These are phyloP conservation scores for Callospermophilus lateralis DNA, from an alignment of 2,113 vertebrate genomes.

Conservation along the genomic window DNA sequence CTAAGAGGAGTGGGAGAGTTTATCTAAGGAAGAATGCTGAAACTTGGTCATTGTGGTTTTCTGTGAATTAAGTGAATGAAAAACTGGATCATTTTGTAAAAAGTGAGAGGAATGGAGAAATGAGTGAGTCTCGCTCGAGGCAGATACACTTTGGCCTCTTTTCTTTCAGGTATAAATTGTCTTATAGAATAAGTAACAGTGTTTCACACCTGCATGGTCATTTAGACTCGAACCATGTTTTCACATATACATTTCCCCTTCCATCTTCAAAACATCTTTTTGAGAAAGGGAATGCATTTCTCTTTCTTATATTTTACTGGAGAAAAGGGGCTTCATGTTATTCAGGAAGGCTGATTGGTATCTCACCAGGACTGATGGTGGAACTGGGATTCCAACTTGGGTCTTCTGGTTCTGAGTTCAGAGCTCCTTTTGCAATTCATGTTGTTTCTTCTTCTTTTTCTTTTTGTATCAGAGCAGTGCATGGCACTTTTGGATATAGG, in stretches of 20 bases:
- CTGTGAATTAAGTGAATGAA: slow-evolving; percentile 19
- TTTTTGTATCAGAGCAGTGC: neutral
- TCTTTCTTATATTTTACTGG: neutral
- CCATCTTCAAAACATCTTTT: neutral
- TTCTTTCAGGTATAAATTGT: neutral
- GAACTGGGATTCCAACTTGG: neutral
- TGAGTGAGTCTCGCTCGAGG: neutral
- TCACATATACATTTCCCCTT: neutral
- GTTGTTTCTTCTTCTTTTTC: neutral
- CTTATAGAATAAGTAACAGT: neutral
- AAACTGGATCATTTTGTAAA: neutral
- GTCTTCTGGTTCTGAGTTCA: neutral
- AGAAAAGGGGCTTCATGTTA: neutral
- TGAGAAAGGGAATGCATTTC: neutral
- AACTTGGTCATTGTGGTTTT: neutral
- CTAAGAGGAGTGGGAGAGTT: neutral
- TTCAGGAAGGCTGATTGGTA: neutral
- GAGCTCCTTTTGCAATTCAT: neutral
- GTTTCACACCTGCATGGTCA: neutral
- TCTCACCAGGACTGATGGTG: neutral
- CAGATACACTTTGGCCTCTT: neutral
- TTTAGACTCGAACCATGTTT: neutral
- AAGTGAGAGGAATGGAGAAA: neutral
- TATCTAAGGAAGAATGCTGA: neutral
- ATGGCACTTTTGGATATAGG: neutral